These are phyloP conservation scores for Andrena camellia DNA, from an alignment of 2,888 invertebrate genomes.

Conservation along the genomic window DNA sequence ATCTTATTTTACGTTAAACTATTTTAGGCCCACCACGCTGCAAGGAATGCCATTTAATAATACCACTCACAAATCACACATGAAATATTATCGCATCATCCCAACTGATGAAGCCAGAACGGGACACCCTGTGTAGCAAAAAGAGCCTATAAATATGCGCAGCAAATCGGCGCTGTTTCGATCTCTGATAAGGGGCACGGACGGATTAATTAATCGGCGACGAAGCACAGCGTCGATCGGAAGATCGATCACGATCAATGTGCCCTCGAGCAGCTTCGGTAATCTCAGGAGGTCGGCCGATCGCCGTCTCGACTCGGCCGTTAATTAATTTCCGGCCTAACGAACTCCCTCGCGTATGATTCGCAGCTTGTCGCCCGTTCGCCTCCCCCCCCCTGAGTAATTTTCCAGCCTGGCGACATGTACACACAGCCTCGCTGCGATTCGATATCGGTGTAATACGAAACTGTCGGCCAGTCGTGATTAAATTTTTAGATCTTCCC, in stretches of 20 bases:
- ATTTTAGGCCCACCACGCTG: no score
- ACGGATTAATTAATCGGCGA: constrained; percentile 56
- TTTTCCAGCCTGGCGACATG: constrained; percentile 38
- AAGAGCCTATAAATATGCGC: no score
- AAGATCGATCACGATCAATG: constrained; percentile 58
- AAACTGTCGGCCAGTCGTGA: constrained; percentile 10
- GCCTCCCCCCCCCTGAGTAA: constrained; percentile 42
- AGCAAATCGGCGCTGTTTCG: not conserved
- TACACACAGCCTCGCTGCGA: constrained; percentile 1
- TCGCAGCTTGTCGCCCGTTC: constrained; percentile 38
- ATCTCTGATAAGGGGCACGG: constrained; percentile 9
- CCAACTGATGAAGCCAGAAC: no score
- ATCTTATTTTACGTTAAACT: no score
- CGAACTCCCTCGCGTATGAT: constrained; percentile 54
- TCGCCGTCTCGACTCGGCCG: constrained; percentile 39
- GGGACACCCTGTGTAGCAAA: no score
- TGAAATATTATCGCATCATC: no score
- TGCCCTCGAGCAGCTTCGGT: constrained; percentile 37
- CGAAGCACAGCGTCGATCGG: constrained; percentile 50
- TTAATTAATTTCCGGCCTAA: constrained; percentile 72
- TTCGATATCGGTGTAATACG: constrained; percentile 37
- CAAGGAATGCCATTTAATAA: no score
- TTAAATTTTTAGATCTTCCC: constrained; percentile 35
- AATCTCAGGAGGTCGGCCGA: constrained; percentile 60
- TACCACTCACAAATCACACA: no score